Conservation (phyloP, 2,888 invertebrate species). For the Gasteruption jaculator region DNA sequence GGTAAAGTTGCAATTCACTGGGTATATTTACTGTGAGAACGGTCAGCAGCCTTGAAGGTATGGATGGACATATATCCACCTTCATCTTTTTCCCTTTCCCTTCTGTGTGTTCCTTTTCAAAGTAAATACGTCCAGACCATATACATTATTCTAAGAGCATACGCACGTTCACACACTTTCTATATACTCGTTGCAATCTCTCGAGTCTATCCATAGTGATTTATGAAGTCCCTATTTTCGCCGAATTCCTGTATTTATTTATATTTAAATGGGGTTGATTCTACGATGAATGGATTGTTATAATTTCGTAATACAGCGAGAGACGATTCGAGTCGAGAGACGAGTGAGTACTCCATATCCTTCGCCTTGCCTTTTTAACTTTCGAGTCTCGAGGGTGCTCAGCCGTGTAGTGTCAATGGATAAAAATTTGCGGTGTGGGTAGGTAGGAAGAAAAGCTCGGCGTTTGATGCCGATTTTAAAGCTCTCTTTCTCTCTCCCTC, state of each 20-base stretch:
- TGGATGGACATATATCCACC: conserved; percentile 24
- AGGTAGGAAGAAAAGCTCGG: too few species aligned
- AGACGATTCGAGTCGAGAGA: too few species aligned
- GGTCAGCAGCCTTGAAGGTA: conserved; percentile 35
- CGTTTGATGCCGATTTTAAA: conserved; percentile 47
- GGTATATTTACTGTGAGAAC: conserved; percentile 51
- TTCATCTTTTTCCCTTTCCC: conserved; percentile 26
- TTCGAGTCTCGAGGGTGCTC: conserved; percentile 36
- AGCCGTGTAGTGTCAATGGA: conserved; percentile 48
- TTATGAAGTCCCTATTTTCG: conserved; percentile 33
- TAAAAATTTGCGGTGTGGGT: conserved; percentile 47
- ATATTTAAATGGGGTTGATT: too few species aligned
- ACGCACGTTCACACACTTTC: conserved; percentile 34
- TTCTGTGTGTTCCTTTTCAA: conserved; percentile 21
- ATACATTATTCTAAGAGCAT: conserved; percentile 28
- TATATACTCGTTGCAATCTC: conserved; percentile 23
- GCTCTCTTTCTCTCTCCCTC: conserved; percentile 26
- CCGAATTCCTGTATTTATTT: too few species aligned
- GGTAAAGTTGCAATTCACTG: conserved; percentile 51
- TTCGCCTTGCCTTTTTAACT: conserved; percentile 32
- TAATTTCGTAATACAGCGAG: too few species aligned
- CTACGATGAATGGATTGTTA: too few species aligned
- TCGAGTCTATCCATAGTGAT: conserved; percentile 27
- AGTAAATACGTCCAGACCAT: conserved; percentile 30
- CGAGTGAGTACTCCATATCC: conserved; percentile 19